These are phyloP conservation scores for Axinella damicornis DNA, from an alignment of 37 sponge, comb jelly and placozoan genomes.

Conservation along the genomic window DNA sequence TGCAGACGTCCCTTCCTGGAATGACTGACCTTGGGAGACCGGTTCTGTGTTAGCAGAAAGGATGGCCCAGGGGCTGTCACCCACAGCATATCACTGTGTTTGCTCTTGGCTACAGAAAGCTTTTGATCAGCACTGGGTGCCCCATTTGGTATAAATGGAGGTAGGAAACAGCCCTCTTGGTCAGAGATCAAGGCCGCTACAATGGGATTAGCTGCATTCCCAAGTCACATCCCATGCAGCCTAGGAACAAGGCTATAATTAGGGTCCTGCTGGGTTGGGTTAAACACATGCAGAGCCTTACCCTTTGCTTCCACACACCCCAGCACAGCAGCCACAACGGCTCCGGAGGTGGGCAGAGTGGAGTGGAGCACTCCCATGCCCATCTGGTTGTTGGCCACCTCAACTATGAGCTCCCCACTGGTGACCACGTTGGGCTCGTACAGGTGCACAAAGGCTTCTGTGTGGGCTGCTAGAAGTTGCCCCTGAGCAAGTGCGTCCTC, in stretches of 20 bases:
- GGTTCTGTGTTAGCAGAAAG: no score
- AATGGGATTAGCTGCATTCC: no score
- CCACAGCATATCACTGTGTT: neutral
- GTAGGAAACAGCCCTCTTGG: no score
- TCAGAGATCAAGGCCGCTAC: no score
- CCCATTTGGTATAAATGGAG: no score
- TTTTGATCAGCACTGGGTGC: no score
- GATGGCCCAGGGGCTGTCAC: no score
- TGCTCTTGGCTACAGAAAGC: no score
- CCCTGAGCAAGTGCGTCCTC: constrained; percentile 23
- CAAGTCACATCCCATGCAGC: no score
- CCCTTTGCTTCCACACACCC: constrained; percentile 36
- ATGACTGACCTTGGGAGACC: no score
- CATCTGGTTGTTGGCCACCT: constrained; percentile 51
- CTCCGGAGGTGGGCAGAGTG: constrained; percentile 24
- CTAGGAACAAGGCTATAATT: neutral
- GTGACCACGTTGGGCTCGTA: constrained; percentile 68
- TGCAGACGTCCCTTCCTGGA: no score
- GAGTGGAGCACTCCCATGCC: constrained; percentile 76
- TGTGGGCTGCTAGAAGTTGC: constrained; percentile 57
- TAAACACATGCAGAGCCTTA: neutral
- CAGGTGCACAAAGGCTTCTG: constrained; percentile 40
- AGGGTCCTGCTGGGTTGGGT: neutral
- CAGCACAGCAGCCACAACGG: constrained; percentile 54
- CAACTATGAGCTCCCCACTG: constrained; percentile 60